Evolutionary conservation across 1,140 invertebrate genomes (phyloP).

Genomic region (Stratiolaelaps scimitus): DNA sequence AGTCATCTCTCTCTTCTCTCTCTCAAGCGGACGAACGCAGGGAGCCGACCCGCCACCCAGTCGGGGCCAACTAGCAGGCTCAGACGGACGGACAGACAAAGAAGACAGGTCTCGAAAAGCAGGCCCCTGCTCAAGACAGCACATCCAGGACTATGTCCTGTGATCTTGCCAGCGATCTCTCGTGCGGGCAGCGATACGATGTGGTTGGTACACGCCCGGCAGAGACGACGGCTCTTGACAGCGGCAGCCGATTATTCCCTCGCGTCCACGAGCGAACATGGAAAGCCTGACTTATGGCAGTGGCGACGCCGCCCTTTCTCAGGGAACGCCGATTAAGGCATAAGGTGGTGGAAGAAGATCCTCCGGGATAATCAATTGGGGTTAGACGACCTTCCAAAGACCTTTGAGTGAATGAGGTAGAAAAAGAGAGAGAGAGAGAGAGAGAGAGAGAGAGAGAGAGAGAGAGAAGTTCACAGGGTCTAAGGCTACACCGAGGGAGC

Average conservation of each 20-base stretch:
- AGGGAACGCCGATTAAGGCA: slow-evolving; percentile 8
- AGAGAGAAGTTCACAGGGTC: too few species aligned
- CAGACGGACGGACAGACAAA: too few species aligned
- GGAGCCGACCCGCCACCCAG: too few species aligned
- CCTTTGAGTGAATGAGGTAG: too few species aligned
- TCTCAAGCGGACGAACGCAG: background rate
- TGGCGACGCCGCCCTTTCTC: background rate
- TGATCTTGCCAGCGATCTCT: background rate
- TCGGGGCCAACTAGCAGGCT: too few species aligned
- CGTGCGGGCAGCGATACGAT: too few species aligned
- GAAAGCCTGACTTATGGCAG: slow-evolving; percentile 26
- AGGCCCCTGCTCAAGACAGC: too few species aligned
- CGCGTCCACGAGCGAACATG: background rate
- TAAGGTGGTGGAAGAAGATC: slow-evolving; percentile 16
- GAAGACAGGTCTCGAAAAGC: too few species aligned
- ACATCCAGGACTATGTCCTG: background rate
- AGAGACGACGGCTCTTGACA: background rate
- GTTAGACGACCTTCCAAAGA: background rate
- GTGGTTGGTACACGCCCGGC: background rate
- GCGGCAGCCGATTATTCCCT: slow-evolving; percentile 21
- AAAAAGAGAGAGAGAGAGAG: too few species aligned
- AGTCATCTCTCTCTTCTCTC: background rate
- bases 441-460: too few species aligned
- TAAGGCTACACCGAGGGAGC: too few species aligned
- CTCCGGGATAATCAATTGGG: slow-evolving; percentile 26